Conservation (phyloP, 2,797 vertebrate species). For the Danio aesculapii region DNA sequence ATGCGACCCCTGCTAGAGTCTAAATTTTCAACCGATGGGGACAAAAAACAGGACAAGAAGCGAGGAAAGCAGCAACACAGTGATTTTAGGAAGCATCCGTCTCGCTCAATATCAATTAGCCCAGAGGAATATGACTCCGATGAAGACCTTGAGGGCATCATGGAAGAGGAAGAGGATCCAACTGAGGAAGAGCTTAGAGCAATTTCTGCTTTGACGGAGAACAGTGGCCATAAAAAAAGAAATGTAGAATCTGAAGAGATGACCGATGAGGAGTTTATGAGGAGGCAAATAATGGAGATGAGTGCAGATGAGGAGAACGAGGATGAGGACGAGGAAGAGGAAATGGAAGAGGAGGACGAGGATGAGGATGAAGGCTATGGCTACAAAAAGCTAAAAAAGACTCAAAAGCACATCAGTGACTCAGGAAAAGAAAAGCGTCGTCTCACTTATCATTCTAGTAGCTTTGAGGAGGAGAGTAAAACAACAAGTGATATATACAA, state of each 20-base stretch:
- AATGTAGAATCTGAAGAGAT: constrained; percentile 81
- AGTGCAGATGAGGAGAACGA: constrained; percentile 93
- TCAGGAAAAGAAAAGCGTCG: constrained; percentile 89
- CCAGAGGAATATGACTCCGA: constrained; percentile 95
- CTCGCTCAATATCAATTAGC: constrained; percentile 91
- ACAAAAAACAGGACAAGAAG: constrained; percentile 74
- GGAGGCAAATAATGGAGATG: constrained; percentile 97
- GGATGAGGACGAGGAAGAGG: constrained; percentile 74
- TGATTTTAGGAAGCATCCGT: constrained; percentile 84
- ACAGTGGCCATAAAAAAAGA: constrained; percentile 79
- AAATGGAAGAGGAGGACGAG: constrained; percentile 70
- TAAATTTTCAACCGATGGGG: constrained; percentile 79
- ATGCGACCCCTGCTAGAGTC: constrained; percentile 89
- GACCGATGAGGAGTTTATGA: constrained; percentile 97
- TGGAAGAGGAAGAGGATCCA: constrained; percentile 92
- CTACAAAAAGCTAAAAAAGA: constrained; percentile 82
- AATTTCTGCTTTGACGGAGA: constrained; percentile 86
- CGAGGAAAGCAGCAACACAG: constrained; percentile 71
- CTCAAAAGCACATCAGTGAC: constrained; percentile 83
- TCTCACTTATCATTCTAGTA: constrained; percentile 86
- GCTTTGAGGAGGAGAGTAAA: constrained; percentile 90
- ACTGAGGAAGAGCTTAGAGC: constrained; percentile 84
- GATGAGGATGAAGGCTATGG: constrained; percentile 84
- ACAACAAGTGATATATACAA: constrained; percentile 81
- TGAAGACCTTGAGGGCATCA: constrained; percentile 92